Conservation (phyloP, 1,140 invertebrate species). For the Agrypnia vestita region DNA sequence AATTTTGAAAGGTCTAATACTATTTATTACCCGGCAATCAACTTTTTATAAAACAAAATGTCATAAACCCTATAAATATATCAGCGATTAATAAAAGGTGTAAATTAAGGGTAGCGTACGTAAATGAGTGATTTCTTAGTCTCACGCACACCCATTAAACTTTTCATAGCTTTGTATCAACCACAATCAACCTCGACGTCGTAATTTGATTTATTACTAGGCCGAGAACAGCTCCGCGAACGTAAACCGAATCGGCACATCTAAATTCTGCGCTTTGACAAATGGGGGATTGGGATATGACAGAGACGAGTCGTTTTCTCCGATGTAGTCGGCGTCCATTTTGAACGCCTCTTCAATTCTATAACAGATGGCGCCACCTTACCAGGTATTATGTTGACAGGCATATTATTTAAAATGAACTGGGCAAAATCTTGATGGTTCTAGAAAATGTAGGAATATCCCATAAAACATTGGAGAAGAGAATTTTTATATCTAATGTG, state of each 20-base stretch:
- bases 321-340: constrained; percentile 1
- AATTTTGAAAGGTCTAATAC: too few species aligned
- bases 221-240: constrained; percentile 3
- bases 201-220: constrained; percentile 14
- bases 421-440: too few species aligned
- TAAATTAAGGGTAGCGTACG: background rate
- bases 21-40: too few species aligned
- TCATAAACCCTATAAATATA: too few species aligned
- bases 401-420: background rate
- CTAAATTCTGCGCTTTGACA: constrained; percentile 21
- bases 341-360: constrained; percentile 4
- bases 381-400: constrained; percentile 12
- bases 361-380: constrained; percentile 29
- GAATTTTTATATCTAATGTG: background rate
- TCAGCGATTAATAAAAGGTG: background rate
- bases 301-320: constrained; percentile 25
- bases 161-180: background rate
- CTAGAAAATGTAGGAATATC: background rate
- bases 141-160: background rate
- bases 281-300: constrained; percentile 17
- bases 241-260: constrained; percentile 6
- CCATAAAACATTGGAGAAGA: background rate
- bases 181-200: background rate
- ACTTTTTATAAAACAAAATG: too few species aligned
- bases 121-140: background rate